A percentile compares a stretch with the other conserved stretches of the same genome.
Evolutionary conservation across 1,140 invertebrate species (phyloP).

Genomic region (Pseudomyrmex gracilis): DNA sequence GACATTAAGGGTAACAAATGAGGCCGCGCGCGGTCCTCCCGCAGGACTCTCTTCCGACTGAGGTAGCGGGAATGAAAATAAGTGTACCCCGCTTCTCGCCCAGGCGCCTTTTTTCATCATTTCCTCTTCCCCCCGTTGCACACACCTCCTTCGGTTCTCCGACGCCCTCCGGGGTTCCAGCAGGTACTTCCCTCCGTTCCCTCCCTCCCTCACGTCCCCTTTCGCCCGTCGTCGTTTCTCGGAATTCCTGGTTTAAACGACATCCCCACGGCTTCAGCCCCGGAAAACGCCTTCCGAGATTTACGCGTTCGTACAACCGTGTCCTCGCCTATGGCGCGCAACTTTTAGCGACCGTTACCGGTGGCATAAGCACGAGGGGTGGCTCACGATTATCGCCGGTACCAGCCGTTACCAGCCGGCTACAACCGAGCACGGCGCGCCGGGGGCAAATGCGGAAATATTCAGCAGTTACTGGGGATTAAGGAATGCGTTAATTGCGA

Average conservation of each 20-base stretch:
- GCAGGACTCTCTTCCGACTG: constrained; percentile 80
- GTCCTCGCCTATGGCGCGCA: constrained; percentile 38
- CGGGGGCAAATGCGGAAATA: constrained; percentile 68
- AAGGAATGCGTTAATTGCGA: constrained; percentile 81
- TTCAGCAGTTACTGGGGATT: constrained; percentile 78
- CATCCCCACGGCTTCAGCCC: neutral
- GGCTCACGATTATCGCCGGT: constrained; percentile 57
- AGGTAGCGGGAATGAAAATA: constrained; percentile 82
- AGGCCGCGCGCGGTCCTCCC: constrained; percentile 78
- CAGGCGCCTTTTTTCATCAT: constrained; percentile 71
- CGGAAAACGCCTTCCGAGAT: constrained; percentile 66
- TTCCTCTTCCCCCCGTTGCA: constrained; percentile 53
- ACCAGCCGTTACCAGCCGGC: constrained; percentile 51
- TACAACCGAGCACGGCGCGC: constrained; percentile 23
- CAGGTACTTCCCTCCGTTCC: constrained; percentile 48
- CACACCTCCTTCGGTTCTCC: constrained; percentile 56
- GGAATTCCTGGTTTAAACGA: constrained; percentile 49
- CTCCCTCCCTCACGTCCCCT: constrained; percentile 47
- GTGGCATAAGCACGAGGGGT: constrained; percentile 46
- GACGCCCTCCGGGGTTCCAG: constrained; percentile 42
- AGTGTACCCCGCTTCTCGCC: constrained; percentile 76
- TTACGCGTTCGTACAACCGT: constrained; percentile 64
- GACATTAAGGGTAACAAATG: constrained; percentile 84
- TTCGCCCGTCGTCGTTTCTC: constrained; percentile 30
- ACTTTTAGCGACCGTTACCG: constrained; percentile 57